These are phyloP conservation scores for Lithophane ornitopus DNA, from an alignment of 2,888 invertebrate genomes.

Conservation along the genomic window DNA sequence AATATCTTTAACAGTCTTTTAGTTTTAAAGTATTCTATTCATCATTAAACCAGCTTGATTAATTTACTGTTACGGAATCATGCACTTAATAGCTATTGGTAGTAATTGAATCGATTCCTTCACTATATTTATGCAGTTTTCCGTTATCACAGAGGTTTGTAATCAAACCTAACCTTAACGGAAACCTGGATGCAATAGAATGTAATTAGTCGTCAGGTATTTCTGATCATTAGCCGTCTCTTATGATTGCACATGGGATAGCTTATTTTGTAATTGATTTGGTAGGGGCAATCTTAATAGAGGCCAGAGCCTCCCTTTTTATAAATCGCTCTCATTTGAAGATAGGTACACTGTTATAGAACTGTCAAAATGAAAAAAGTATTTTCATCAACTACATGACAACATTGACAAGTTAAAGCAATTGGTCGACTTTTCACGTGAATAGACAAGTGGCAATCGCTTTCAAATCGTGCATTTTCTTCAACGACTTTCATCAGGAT, in stretches of 20 bases:
- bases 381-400: not conserved
- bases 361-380: no score
- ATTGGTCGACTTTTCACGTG: not conserved
- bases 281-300: not conserved
- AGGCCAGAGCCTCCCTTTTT: no score
- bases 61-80: not conserved
- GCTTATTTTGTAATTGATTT: not conserved
- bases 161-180: slow-evolving; percentile 9
- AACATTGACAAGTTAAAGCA: not conserved
- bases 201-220: slow-evolving; percentile 1
- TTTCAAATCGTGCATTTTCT: no score
- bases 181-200: not conserved
- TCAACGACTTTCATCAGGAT: no score
- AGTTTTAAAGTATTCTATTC: not conserved
- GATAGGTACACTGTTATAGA: no score
- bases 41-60: not conserved
- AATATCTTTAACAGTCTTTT: not conserved
- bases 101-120: not conserved
- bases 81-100: not conserved
- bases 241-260: no score
- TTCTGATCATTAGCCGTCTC: slow-evolving; percentile 6
- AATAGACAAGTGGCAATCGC: not conserved
- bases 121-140: not conserved
- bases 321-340: no score
- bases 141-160: not conserved